Evolutionary conservation across 2,888 invertebrate genomes (phyloP), one percentile per base, ranked within the genome.

Genomic region (Sussaba pulchella): DNA sequence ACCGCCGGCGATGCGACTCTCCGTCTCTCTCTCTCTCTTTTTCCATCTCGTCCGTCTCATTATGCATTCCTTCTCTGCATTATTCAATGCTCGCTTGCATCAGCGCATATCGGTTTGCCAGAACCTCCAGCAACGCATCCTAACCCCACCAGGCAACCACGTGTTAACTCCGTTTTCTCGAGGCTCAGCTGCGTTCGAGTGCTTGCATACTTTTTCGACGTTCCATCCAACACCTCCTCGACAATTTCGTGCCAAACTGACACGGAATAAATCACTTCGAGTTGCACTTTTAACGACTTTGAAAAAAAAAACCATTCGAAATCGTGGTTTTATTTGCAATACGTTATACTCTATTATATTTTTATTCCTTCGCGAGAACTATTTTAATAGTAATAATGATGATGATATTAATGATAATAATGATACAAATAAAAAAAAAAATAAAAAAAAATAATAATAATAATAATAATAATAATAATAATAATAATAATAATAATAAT

Each of bases 1-100:
- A 50, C 50, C 47, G 19, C 14, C 54, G 19, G 19, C 69, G 57
- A 26, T 71, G 31, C 39, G 12, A 21, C 19, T 69, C 45, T 19
- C 19, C 14, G 12, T 36, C 57, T 36, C 3, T 24, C 12, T 26
- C n/a, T 10, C 24, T 43, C 26, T 31, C 31, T 31, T 31, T 50
- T 47, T 21, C 64, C 24, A 31, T 71, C 45, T 43, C 45, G 57
- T 75, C 52, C 36, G 63, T 81, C 59, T 66, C 75, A 79, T 79
- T 71, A 79, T 66, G 36, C 75, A 75, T 75, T 75, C 39, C 36
- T 69, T 72, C 47, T 45, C 77, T 70, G 61, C 61, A 70, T 77
- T 77, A 69, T 77, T 77, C 76, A 75, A 66, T 66, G 75, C 24
- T 31, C 66, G 57, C 64, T 75, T 70, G 70, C 75, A 79, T 79